Evolutionary conservation across 2,888 invertebrate species (phyloP).

Genomic region (Eumerus sabulonum): DNA sequence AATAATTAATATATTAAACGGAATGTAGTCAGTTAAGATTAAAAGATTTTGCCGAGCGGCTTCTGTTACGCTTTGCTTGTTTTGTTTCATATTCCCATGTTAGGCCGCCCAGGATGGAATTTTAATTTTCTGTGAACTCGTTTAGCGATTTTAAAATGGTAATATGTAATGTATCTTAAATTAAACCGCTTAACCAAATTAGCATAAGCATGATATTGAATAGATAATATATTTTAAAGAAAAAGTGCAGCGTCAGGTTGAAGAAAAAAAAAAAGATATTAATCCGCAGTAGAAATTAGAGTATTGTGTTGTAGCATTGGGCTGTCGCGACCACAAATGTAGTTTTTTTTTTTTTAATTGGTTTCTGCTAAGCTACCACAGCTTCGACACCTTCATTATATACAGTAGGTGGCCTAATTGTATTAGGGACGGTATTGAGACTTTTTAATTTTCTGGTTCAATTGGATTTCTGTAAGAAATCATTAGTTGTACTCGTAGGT

Average conservation of each 20-base stretch:
- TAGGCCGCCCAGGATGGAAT: slow-evolving; percentile 15
- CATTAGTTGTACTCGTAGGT: too few species aligned
- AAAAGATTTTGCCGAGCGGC: slow-evolving; percentile 15
- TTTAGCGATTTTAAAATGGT: neutral
- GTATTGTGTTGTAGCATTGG: slow-evolving; percentile 20
- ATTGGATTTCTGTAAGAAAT: too few species aligned
- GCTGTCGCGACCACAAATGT: slow-evolving; percentile 5
- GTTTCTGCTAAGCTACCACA: too few species aligned
- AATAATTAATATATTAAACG: neutral
- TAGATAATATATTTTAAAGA: slow-evolving; percentile 18
- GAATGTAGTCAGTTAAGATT: slow-evolving; percentile 16
- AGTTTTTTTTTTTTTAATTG: too few species aligned
- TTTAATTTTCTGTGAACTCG: slow-evolving; percentile 16
- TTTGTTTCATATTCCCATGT: slow-evolving; percentile 16
- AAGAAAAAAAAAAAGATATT: slow-evolving; percentile 33
- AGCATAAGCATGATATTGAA: slow-evolving; percentile 16
- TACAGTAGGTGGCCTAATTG: too few species aligned
- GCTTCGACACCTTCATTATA: too few species aligned
- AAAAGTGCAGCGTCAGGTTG: slow-evolving; percentile 34
- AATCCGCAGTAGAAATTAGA: neutral
- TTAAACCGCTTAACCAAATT: slow-evolving; percentile 52
- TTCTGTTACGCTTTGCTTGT: slow-evolving; percentile 19
- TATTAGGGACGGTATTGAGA: too few species aligned
- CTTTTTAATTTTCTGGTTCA: too few species aligned
- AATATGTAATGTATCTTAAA: too few species aligned